Percentiles rank a stretch among this genome's conserved stretches.
Evolutionary conservation across 2,113 vertebrate species (phyloP).

Genomic region (Upupa epops): DNA sequence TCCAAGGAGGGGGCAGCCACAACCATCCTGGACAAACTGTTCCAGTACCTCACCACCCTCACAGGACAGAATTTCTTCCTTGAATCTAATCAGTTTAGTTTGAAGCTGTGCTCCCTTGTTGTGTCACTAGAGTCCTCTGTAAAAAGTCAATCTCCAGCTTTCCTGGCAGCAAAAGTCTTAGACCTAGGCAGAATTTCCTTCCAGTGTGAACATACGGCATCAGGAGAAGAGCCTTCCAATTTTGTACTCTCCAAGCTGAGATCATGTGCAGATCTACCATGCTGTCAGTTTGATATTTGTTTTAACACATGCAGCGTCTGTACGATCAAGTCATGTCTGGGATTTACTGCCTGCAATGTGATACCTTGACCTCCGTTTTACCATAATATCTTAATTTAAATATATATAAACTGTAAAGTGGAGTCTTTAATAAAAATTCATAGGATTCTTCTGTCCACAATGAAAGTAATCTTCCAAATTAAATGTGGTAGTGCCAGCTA

Average conservation of each 20-base stretch:
- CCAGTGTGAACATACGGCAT: fast-evolving
- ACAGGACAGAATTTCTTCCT: no score
- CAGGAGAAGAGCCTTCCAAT: neutral
- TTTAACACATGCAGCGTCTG: neutral
- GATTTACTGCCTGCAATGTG: neutral
- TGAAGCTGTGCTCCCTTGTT: no score
- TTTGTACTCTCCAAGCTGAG: neutral
- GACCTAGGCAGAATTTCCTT: neutral
- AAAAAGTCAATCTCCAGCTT: no score
- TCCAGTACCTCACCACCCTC: no score
- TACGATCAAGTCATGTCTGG: neutral
- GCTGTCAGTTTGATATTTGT: fast-evolving
- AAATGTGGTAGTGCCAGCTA: neutral
- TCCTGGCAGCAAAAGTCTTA: neutral
- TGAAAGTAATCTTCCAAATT: neutral
- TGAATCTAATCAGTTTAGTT: no score
- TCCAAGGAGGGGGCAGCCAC: no score
- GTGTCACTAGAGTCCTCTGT: no score
- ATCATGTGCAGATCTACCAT: neutral
- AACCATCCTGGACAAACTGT: no score
- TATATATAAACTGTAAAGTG: neutral
- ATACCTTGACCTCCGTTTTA: neutral
- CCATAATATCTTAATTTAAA: neutral
- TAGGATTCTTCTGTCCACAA: neutral
- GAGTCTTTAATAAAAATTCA: neutral